Evolutionary conservation across 2,888 invertebrate genomes (phyloP).

Genomic region (Athalia rosae): DNA sequence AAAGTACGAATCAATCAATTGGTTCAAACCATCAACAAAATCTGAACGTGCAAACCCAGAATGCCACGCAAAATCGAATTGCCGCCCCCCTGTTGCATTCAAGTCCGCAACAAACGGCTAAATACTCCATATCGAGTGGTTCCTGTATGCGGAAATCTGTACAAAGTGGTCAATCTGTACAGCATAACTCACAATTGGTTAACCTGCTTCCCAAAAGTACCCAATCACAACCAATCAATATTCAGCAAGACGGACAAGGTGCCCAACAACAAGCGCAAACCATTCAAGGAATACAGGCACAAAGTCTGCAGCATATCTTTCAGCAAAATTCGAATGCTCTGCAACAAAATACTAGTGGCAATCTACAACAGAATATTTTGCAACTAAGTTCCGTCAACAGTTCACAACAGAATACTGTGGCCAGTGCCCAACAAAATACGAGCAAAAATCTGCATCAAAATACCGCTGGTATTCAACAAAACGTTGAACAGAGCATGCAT

Average conservation of each 20-base stretch:
- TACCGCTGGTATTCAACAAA: constrained; percentile 53
- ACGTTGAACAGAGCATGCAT: constrained; percentile 62
- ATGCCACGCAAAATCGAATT: constrained; percentile 25
- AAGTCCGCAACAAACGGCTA: constrained; percentile 18
- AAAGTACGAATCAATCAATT: constrained; percentile 45
- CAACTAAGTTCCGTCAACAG: constrained; percentile 63
- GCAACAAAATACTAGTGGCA: constrained; percentile 10
- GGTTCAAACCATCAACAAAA: constrained; percentile 67
- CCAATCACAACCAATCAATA: constrained; percentile 37
- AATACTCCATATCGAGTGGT: constrained; percentile 10
- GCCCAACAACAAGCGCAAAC: constrained; percentile 14
- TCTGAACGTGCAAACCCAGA: constrained; percentile 45
- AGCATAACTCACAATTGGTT: constrained; percentile 37
- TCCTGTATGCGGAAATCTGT: constrained; percentile 16
- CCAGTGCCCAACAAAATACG: constrained; percentile 61
- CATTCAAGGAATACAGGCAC: constrained; percentile 55
- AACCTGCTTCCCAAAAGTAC: constrained; percentile 34
- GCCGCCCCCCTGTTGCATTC: background rate
- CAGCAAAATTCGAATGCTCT: constrained; percentile 61
- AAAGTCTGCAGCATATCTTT: constrained; percentile 68
- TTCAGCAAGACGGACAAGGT: constrained; percentile 27
- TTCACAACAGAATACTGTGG: constrained; percentile 55
- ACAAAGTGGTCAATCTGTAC: constrained; percentile 20
- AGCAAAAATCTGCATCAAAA: constrained; percentile 66
- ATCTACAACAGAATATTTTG: constrained; percentile 63